Conservation (phyloP, 2,113 vertebrate genomes). For the Enhydra lutris region DNA sequence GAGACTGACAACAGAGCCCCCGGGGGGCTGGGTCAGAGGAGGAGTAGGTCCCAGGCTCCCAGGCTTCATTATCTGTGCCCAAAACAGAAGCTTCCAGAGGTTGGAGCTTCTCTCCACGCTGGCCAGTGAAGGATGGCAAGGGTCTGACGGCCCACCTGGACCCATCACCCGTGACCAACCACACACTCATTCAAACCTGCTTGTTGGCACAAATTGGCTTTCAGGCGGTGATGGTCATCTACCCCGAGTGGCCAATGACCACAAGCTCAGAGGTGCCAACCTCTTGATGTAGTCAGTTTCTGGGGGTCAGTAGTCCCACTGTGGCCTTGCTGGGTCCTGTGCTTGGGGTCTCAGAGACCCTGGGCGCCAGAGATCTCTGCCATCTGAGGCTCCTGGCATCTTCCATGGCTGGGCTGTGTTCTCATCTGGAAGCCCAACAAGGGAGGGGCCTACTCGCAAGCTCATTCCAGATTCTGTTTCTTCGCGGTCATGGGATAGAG, state of each 20-base stretch:
- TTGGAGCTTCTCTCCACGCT: rapidly evolving
- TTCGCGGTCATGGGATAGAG: rapidly evolving
- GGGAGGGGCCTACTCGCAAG: not conserved
- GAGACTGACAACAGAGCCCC: not conserved
- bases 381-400: not conserved
- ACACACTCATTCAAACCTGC: too few relatives aligned
- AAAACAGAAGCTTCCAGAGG: not conserved
- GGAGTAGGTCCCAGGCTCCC: not conserved
- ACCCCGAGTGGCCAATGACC: too few relatives aligned
- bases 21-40: not conserved
- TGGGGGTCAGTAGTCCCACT: not conserved
- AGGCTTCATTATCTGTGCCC: rapidly evolving
- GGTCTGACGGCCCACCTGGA: not conserved
- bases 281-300: not conserved
- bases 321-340: not conserved
- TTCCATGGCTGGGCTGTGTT: rapidly evolving
- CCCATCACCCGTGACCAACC: rapidly evolving
- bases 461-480: not conserved
- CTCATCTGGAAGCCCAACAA: not conserved
- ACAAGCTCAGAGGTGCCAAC: not conserved
- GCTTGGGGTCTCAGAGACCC: not conserved
- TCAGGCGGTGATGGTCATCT: not conserved
- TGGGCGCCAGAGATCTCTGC: not conserved
- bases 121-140: rapidly evolving
- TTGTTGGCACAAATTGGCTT: too few relatives aligned